These are phyloP conservation scores for Ciconia boyciana DNA, from an alignment of 2,113 vertebrate genomes.

Conservation along the genomic window DNA sequence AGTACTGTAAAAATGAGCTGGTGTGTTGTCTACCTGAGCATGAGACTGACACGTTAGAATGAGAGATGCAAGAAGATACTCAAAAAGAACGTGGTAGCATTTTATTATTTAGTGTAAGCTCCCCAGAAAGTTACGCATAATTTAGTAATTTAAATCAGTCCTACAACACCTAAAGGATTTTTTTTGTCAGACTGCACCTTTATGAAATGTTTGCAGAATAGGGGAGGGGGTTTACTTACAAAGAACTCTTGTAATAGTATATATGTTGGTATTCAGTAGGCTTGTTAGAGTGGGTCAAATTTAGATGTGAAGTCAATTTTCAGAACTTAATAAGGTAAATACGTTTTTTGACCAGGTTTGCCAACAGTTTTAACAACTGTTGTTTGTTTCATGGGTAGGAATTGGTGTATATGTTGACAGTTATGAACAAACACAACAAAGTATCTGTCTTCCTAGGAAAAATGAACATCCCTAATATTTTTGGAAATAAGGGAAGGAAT, in stretches of 20 bases:
- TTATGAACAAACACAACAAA: background rate
- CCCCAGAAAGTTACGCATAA: background rate
- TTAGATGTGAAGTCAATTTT: background rate
- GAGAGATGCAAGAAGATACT: background rate
- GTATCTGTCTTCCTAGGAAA: background rate
- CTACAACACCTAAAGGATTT: background rate
- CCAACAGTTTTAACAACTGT: background rate
- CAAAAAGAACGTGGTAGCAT: background rate
- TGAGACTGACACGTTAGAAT: background rate
- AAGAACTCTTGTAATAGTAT: background rate
- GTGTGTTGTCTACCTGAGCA: background rate
- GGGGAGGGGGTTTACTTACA: background rate
- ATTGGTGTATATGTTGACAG: background rate
- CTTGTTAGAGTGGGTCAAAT: background rate
- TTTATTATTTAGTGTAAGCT: background rate
- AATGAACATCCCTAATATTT: background rate
- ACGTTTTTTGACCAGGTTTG: background rate
- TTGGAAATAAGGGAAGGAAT: background rate
- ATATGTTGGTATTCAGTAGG: background rate
- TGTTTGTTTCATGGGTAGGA: background rate
- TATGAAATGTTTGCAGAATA: background rate
- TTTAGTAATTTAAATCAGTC: background rate
- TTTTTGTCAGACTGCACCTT: background rate
- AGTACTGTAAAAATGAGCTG: background rate
- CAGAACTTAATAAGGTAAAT: background rate